Evolutionary conservation across 1,140 invertebrate genomes (phyloP), one percentile per base, ranked within the genome.

Genomic region (Holotrichia oblita): DNA sequence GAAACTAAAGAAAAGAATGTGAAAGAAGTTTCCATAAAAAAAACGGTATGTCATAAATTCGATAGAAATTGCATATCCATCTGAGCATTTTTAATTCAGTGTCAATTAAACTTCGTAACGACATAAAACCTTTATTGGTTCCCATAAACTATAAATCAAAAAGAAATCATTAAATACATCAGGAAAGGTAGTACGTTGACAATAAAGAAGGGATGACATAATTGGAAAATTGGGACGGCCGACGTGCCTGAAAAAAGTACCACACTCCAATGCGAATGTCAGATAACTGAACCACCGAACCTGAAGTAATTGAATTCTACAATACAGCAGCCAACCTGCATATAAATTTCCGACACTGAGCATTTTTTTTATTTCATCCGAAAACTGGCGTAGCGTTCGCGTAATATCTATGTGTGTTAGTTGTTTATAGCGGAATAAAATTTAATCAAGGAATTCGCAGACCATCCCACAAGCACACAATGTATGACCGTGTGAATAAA

Each of bases 371-470:
- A 69, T 69, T 69, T 22, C 61, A 34, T 34, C 22, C 22, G 22
- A 69, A 69, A 69, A 34, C 61, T 22, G 61, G 24, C 22, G 27
- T 22, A 6, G 27, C 61, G 22, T 27, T 34, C 61, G 20, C 61
- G 61, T 69, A 14, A 27, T 69, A 69, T 48, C 27, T 69, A 34
- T 27, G 61, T 69, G 22, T 69, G 61, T 27, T 69, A 69, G 61
- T 69, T 69, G 61, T 69, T 69, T 69, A 69, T 69, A 69, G 61
- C 22, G 61, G 61, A 69, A 69, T 69, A 69, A 69, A 69, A 69
- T 69, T 69, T 69, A 69, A 69, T 69, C 61, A 69, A 69, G 22
- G 61, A 20, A 69, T 69, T 27, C 61, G 12, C 61, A 6, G 61
- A 27, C 61, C 20, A 69, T 34, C 61, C 61, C 61, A 22, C 24